Conservation (phyloP, 2,888 invertebrate genomes). For the Drosophila testacea region DNA sequence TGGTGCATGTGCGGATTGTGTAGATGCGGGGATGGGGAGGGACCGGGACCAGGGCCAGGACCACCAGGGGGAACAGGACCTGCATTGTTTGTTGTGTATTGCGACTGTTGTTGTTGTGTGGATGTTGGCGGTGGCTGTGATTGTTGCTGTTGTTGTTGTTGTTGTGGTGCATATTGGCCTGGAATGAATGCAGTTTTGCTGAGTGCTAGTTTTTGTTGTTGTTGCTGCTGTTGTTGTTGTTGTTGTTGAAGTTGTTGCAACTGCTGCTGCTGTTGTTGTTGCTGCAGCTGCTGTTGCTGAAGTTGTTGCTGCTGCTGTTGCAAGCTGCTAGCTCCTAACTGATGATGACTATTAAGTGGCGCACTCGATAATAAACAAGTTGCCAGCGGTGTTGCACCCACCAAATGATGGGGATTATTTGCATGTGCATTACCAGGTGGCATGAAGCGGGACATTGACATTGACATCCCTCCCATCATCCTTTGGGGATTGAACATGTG, state of each 20-base stretch:
- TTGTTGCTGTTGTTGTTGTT: slow-evolving; percentile 64
- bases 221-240: slow-evolving; percentile 27
- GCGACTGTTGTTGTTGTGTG: slow-evolving; percentile 71
- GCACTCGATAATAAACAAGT: slow-evolving; percentile 31
- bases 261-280: slow-evolving; percentile 26
- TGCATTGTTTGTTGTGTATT: slow-evolving; percentile 62
- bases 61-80: slow-evolving; percentile 32
- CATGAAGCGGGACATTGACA: slow-evolving; percentile 70
- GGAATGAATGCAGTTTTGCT: slow-evolving; percentile 80
- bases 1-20: slow-evolving; percentile 70
- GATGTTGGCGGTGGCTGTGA: slow-evolving; percentile 48
- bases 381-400: slow-evolving; percentile 45
- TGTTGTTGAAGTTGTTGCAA: slow-evolving; percentile 52
- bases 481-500: slow-evolving; percentile 62
- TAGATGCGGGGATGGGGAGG: slow-evolving; percentile 61
- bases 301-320: slow-evolving; percentile 26
- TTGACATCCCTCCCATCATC: slow-evolving; percentile 65
- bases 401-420: slow-evolving; percentile 42
- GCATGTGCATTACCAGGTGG: slow-evolving; percentile 77
- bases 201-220: slow-evolving; percentile 57
- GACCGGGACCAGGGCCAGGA: slow-evolving; percentile 42
- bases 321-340: slow-evolving; percentile 21
- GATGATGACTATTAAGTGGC: slow-evolving; percentile 33
- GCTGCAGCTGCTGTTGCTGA: slow-evolving; percentile 6
- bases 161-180: slow-evolving; percentile 81